Evolutionary conservation across 2,113 vertebrate genomes (phyloP).

Genomic region (Vireo altiloquus): DNA sequence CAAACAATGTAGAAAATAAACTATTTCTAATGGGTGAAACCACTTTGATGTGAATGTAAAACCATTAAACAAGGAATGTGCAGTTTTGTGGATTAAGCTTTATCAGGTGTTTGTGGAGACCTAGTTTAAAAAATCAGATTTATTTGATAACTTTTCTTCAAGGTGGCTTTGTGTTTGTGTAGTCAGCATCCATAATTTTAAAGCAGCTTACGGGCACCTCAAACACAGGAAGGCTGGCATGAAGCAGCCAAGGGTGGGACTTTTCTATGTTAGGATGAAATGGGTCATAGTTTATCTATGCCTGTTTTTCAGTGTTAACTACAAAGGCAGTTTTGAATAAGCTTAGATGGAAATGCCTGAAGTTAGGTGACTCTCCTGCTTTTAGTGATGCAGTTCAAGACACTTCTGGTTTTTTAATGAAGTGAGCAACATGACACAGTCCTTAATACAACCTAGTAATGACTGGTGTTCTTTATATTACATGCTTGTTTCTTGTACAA

Average conservation of each 20-base stretch:
- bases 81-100: constrained; percentile 19
- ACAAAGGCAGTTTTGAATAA: background rate
- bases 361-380: background rate
- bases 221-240: background rate
- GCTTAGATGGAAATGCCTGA: background rate
- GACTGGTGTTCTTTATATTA: background rate
- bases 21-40: background rate
- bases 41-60: constrained; percentile 45
- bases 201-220: background rate
- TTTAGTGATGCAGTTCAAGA: background rate
- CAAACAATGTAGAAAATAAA: constrained; percentile 46
- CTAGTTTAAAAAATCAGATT: background rate
- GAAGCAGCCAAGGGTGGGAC: background rate
- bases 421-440: background rate
- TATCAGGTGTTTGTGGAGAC: background rate
- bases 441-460: background rate
- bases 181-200: background rate
- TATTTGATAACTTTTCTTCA: background rate
- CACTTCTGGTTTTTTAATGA: background rate
- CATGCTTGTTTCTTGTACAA: background rate
- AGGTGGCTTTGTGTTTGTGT: background rate
- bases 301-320: background rate
- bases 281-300: background rate
- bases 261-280: background rate
- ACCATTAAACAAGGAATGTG: constrained; percentile 41